phyloP scores from a whole-genome alignment of 1,140 invertebrate genomes.

The Zaprionus inermis region DNA sequence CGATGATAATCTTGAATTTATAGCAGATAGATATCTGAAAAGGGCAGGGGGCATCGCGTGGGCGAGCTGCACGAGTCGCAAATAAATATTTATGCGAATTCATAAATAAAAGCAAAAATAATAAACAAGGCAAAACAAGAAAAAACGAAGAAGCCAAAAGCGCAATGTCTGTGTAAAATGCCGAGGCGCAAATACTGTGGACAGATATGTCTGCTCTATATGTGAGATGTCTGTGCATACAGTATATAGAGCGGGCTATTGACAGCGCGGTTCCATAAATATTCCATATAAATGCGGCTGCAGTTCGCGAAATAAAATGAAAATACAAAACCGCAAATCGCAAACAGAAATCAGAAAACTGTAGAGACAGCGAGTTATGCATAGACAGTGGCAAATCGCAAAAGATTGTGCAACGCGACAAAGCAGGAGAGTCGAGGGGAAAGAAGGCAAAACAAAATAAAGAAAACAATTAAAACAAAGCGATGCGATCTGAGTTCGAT shows the following conservation, averaged over 20 bases:
- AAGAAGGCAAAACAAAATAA: background rate
- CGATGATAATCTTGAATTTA: slow-evolving; percentile 71
- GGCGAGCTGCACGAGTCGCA: slow-evolving; percentile 40
- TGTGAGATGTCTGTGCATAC: slow-evolving; percentile 5
- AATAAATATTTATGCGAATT: slow-evolving; percentile 75
- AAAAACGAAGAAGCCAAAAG: background rate
- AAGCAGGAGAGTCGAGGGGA: background rate
- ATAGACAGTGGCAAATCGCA: slow-evolving; percentile 11
- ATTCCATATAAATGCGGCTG: slow-evolving; percentile 18
- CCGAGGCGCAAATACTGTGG: background rate
- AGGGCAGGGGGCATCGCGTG: background rate
- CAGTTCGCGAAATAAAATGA: slow-evolving; percentile 29
- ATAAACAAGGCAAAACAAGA: slow-evolving; percentile 31
- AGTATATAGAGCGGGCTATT: slow-evolving; percentile 47
- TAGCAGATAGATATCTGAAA: slow-evolving; percentile 35
- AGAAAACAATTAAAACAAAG: slow-evolving; percentile 44
- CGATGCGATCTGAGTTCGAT: slow-evolving; percentile 27
- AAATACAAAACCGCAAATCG: slow-evolving; percentile 14
- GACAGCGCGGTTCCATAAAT: slow-evolving; percentile 38
- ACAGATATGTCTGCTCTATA: background rate
- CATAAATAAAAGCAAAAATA: slow-evolving; percentile 71
- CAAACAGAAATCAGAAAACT: slow-evolving; percentile 14
- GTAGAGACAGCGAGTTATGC: slow-evolving; percentile 4
- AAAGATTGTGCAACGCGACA: slow-evolving; percentile 23
- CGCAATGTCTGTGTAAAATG: slow-evolving; percentile 22